Conservation (phyloP, 2,888 invertebrate genomes). For the Tiliacea citrago region DNA sequence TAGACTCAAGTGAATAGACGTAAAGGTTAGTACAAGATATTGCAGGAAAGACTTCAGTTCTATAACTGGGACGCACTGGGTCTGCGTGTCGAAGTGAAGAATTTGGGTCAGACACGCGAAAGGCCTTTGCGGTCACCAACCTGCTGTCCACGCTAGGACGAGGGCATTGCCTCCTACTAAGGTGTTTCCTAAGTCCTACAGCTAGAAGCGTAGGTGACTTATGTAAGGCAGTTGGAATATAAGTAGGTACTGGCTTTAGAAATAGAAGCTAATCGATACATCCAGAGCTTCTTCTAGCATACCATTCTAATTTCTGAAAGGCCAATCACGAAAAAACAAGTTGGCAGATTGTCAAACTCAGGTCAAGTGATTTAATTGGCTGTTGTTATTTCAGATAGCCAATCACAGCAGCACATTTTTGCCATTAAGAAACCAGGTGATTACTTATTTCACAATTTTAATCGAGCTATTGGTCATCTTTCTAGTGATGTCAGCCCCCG, state of each 20-base stretch:
- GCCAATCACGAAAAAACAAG: background rate
- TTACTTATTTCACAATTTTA: background rate
- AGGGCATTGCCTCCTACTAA: conserved; percentile 13
- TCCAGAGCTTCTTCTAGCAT: background rate
- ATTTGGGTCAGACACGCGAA: conserved; percentile 16
- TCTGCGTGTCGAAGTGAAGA: conserved; percentile 12
- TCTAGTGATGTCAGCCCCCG: conserved; percentile 62
- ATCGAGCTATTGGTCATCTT: background rate
- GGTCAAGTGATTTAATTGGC: background rate
- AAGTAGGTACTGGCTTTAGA: background rate
- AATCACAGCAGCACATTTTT: background rate
- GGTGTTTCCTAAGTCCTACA: background rate
- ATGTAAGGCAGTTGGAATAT: background rate
- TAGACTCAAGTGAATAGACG: background rate
- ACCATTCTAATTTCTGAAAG: background rate
- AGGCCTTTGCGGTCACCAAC: conserved; percentile 31
- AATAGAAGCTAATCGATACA: background rate
- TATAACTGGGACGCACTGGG: background rate
- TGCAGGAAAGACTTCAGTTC: background rate
- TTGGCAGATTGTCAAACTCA: background rate
- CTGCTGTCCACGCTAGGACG: conserved; percentile 1
- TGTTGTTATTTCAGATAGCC: background rate
- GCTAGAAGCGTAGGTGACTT: background rate
- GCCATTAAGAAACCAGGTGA: background rate
- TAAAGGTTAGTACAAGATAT: background rate